phyloP scores from a whole-genome alignment of 2,113 vertebrate species.

The Crotalus horridus region DNA sequence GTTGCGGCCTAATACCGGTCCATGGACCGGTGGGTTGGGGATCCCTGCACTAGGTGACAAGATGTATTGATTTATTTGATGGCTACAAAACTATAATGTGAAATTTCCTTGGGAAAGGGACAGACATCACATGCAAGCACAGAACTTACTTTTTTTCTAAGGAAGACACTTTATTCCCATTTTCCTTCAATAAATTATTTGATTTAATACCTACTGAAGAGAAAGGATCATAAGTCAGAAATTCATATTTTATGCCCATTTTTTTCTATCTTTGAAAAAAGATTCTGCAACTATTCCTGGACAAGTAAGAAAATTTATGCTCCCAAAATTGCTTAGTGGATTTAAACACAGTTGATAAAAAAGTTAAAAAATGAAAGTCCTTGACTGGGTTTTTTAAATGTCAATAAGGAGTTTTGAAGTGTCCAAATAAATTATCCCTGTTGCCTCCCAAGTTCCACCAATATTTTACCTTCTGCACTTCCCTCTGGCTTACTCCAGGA shows the following conservation, averaged over 20 bases:
- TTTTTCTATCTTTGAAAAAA: background rate
- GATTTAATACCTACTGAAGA: conserved; percentile 73
- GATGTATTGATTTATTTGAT: background rate
- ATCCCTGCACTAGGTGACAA: too few relatives aligned
- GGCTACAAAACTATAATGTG: background rate
- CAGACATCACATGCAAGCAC: background rate
- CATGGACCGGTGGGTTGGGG: too few relatives aligned
- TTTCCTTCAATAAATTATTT: conserved; percentile 70
- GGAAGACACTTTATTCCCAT: conserved; percentile 65
- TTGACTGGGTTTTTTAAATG: background rate
- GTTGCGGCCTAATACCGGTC: too few relatives aligned
- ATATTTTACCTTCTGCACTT: conserved; percentile 61
- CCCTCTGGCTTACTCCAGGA: conserved; percentile 72
- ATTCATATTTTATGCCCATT: background rate
- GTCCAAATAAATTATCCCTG: background rate
- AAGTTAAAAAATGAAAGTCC: background rate
- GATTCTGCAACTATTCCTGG: background rate
- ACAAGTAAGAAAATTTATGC: background rate
- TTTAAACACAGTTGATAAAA: background rate
- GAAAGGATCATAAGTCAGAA: background rate
- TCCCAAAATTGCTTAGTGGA: background rate
- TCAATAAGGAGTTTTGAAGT: background rate
- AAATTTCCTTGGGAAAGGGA: background rate
- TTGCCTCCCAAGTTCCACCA: background rate
- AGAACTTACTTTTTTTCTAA: conserved; percentile 69